Evolutionary conservation across 2,888 invertebrate species (phyloP).

Genomic region (Acleris cristana): DNA sequence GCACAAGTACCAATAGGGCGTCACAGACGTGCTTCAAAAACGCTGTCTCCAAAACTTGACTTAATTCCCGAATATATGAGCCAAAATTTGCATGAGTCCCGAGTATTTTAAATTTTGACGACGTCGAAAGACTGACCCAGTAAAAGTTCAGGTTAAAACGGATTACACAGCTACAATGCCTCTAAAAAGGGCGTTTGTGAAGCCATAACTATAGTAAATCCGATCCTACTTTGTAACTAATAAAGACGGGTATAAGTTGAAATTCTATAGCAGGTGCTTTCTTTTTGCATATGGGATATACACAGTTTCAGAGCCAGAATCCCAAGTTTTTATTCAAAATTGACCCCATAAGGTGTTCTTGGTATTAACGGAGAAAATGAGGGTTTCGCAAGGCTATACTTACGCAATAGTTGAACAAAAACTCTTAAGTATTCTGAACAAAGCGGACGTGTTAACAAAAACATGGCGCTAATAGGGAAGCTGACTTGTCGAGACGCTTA

Average conservation of each 20-base stretch:
- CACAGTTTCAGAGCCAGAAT: too few relatives aligned
- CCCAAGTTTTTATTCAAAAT: too few relatives aligned
- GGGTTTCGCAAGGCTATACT: conserved; percentile 10
- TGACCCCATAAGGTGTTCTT: background rate
- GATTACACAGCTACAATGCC: background rate
- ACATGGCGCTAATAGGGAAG: conserved; percentile 13
- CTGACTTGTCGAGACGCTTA: conserved; percentile 1
- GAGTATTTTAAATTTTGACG: conserved; percentile 6
- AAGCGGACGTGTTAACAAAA: conserved; percentile 13
- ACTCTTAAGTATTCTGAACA: conserved; percentile 12
- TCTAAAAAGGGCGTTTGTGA: too few relatives aligned
- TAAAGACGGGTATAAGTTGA: too few relatives aligned
- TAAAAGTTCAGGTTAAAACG: conserved; percentile 15
- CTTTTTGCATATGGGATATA: too few relatives aligned
- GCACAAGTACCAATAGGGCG: conserved; percentile 51
- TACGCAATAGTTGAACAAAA: conserved; percentile 27
- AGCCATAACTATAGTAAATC: too few relatives aligned
- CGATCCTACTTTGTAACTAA: too few relatives aligned
- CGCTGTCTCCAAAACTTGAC: conserved; percentile 50
- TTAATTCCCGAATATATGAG: conserved; percentile 48
- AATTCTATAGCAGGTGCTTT: too few relatives aligned
- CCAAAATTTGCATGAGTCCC: conserved; percentile 40
- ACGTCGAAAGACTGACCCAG: background rate
- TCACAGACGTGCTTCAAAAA: conserved; percentile 44
- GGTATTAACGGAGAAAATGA: conserved; percentile 6